Evolutionary conservation across 2,888 invertebrate genomes (phyloP), one percentile per base, ranked within the genome.

Genomic region (Melitaea athalia): DNA sequence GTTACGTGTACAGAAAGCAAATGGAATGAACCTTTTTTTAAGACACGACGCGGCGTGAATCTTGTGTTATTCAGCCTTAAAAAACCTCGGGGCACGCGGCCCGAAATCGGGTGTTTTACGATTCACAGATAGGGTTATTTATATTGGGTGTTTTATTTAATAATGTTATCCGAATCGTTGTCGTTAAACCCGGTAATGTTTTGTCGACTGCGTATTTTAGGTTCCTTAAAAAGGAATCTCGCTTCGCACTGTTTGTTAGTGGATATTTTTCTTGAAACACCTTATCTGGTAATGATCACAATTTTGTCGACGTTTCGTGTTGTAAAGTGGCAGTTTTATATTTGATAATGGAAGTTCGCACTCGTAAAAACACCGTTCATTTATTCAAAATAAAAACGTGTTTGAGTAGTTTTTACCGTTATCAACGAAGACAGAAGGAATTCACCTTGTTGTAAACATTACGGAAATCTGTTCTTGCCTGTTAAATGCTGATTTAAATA

Each of bases 91-190:
- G 55, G 60, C 69, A 65, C 63, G 67, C 67, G 68, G 68, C 11
- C 45, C 67, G 61, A 84, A 85, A 85, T 84, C 85, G 80, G 81
- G 78, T 83, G 83, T 85, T 87, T 88, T 87, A 89, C 82, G 85
- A 82, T 76, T 79, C 73, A 76, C 79, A 81, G 82, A 85, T 86
- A 82, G 77, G 75, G 81, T 86, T 88, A 85, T 88, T 88, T 88
- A 88, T 86, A 81, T 77, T 75, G 78, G 76, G 76, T 71, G 79
- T 82, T 83, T 88, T 85, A 86, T 86, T 88, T 85, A 86, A 89
- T 88, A 87, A 87, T 82, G 81, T 86, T 86, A 88, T 87, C 85
- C 78, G 79, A 84, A 83, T 81, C 81, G 77, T 74, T 79, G 80
- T 85, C 81, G 81, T 85, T 82, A 82, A 83, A 82, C 83, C 81